These are phyloP conservation scores for Xestia xanthographa DNA, from an alignment of 2,888 invertebrate species.

Conservation along the genomic window DNA sequence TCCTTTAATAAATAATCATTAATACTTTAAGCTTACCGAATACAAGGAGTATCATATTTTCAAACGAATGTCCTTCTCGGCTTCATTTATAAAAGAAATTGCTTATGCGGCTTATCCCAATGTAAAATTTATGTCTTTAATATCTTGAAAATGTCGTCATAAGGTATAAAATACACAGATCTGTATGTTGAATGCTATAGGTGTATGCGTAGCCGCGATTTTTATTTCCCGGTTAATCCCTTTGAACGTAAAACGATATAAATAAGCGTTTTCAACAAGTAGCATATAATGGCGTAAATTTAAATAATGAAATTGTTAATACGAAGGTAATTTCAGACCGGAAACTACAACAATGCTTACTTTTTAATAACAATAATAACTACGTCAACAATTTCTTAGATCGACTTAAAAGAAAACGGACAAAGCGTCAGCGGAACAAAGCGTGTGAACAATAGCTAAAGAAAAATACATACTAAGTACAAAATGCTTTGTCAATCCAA, in stretches of 20 bases:
- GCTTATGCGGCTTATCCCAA: conserved; percentile 60
- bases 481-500: conserved; percentile 69
- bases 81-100: conserved; percentile 61
- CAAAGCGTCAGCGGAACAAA: conserved; percentile 75
- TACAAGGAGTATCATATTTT: conserved; percentile 41
- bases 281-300: conserved; percentile 2
- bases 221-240: conserved; percentile 54
- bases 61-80: conserved; percentile 49
- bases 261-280: conserved; percentile 18
- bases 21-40: conserved; percentile 33
- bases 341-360: conserved; percentile 57
- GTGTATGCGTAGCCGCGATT: conserved; percentile 31
- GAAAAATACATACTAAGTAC: conserved; percentile 72
- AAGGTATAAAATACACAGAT: conserved; percentile 53
- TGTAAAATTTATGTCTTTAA: conserved; percentile 65
- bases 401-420: conserved; percentile 74
- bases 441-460: conserved; percentile 75
- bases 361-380: conserved; percentile 71
- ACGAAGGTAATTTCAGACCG: conserved; percentile 35
- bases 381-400: conserved; percentile 71
- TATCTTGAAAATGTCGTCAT: conserved; percentile 55
- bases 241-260: conserved; percentile 41
- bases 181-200: conserved; percentile 38
- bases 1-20: conserved; percentile 40
- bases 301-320: conserved; percentile 36